Conservation (phyloP, 2,888 invertebrate species). For the Ochropleura leucogaster region DNA sequence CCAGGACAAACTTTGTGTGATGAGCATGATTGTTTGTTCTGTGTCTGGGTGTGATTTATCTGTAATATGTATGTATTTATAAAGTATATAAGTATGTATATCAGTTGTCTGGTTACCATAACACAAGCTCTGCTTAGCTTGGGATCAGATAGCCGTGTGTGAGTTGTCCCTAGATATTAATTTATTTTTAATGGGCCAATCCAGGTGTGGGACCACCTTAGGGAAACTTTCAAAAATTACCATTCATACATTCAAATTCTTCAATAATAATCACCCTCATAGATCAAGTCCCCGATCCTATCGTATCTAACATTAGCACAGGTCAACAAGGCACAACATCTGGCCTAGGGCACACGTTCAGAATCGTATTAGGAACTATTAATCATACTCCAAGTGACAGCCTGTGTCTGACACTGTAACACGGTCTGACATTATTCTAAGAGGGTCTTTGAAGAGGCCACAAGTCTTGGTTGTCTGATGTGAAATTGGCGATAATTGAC, state of each 20-base stretch:
- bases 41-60: too few species aligned
- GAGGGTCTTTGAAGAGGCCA: slow-evolving; percentile 22
- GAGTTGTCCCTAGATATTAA: too few species aligned
- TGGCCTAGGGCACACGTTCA: slow-evolving; percentile 30
- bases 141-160: too few species aligned
- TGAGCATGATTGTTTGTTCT: too few species aligned
- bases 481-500: slow-evolving; percentile 6
- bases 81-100: too few species aligned
- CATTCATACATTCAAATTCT: neutral
- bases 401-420: slow-evolving; percentile 36
- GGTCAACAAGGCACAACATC: slow-evolving; percentile 28
- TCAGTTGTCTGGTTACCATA: too few species aligned
- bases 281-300: neutral
- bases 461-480: slow-evolving; percentile 1
- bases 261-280: neutral
- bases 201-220: too few species aligned
- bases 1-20: too few species aligned
- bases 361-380: slow-evolving; percentile 57
- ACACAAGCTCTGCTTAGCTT: too few species aligned
- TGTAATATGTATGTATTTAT: too few species aligned
- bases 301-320: neutral
- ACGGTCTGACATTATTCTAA: slow-evolving; percentile 20
- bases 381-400: slow-evolving; percentile 52
- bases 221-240: neutral
- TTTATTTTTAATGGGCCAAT: too few species aligned